Base-by-base conservation (phyloP, 1,140 invertebrate species). In the Drosophila tristis region DNA sequence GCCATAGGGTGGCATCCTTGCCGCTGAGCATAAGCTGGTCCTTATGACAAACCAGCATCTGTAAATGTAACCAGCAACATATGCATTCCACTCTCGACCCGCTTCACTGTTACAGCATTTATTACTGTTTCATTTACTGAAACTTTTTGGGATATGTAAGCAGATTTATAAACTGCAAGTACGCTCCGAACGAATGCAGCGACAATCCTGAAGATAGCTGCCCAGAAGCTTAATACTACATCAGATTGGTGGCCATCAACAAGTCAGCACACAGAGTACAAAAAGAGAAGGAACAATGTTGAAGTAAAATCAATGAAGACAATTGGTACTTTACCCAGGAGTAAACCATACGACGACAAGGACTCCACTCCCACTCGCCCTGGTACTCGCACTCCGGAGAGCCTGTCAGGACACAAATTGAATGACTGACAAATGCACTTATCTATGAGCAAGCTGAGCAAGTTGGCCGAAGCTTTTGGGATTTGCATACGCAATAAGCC, bases 381-480 rank as follows among this genome's bases (percentile, higher is more conserved):
- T 45, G 3, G 23, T 31, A 42, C 7, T 55, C 43, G 53, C 29
- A 54, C 16, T 45, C 35, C 25, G 9, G 35, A 43, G 56, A 39
- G 51, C 51, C 35, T 55, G 42, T 42, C 47, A 55, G 44, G 53
- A 47, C 65, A 60, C 55, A 78, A 81, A 78, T 87, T 81, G 74
- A 81, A 87, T 75, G 70, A 86, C 65, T 87, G 82, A 81, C 81
- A 81, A 86, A 86, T 80, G 81, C 81, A 85, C 81, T 87, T 81
- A 86, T 77, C 66, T 73, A 45, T 47, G 48, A 59, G 58, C 60
- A 65, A 62, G 54, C 43, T 42, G 48, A 67, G 56, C 54, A 70
- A 71, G 81, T 60, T 86, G 55, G 65, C n/a, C 48, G 59, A 67
- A 60, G 49, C 82, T 70, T 66, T 56, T 67, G 74, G 78, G 84